Percentiles rank a stretch among this genome's conserved stretches.
Evolutionary conservation across 2,113 vertebrate genomes (phyloP).

Genomic region (Paramisgurnus dabryanus): DNA sequence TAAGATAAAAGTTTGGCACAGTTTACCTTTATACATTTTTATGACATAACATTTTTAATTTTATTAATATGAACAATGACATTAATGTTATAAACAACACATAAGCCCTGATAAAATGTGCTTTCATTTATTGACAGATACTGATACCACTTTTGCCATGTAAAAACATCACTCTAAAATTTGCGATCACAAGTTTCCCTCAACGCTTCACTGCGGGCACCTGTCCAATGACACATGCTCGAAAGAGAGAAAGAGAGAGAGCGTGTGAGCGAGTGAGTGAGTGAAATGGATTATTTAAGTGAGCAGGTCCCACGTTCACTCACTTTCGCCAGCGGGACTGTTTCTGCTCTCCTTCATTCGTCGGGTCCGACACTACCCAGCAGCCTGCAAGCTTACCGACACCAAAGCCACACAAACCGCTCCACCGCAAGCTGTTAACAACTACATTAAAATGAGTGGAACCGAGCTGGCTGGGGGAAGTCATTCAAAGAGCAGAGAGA

Average conservation of each 20-base stretch:
- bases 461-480: slow-evolving; percentile 50
- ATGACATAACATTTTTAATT: too few relatives aligned
- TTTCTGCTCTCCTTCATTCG: slow-evolving; percentile 20
- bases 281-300: not conserved
- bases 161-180: not conserved
- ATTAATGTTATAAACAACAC: too few relatives aligned
- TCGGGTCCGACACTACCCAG: not conserved
- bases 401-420: slow-evolving; percentile 66
- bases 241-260: not conserved
- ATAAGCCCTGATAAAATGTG: too few relatives aligned
- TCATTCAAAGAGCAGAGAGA: slow-evolving; percentile 53
- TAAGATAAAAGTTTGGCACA: too few relatives aligned
- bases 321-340: not conserved
- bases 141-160: not conserved
- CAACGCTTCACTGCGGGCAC: not conserved
- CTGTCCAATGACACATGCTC: not conserved
- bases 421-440: slow-evolving; percentile 70
- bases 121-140: not conserved
- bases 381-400: slow-evolving; percentile 51
- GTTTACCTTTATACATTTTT: too few relatives aligned
- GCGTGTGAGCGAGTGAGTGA: not conserved
- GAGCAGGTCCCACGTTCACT: slow-evolving; percentile 15
- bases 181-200: slow-evolving; percentile 10
- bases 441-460: slow-evolving; percentile 66
- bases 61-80: too few relatives aligned